A percentile compares a stretch with the other conserved stretches of the same genome.
phyloP scores from a whole-genome alignment of 2,797 vertebrate species.

The Caiman crocodilus region DNA sequence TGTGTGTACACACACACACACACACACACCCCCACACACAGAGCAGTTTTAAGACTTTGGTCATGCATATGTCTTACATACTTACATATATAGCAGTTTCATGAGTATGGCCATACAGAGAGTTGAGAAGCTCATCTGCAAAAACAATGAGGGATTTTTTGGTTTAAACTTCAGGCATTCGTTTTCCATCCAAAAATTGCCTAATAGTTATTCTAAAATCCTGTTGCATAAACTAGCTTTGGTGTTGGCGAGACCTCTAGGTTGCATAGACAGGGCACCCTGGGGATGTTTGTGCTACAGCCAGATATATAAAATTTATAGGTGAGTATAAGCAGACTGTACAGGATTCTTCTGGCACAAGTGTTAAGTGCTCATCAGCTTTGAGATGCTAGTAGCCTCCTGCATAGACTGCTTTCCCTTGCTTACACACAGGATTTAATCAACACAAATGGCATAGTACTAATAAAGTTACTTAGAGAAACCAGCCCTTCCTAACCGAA shows the following conservation, averaged over 20 bases:
- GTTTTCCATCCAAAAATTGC: background rate
- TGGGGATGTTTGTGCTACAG: too few species aligned
- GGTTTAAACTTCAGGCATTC: background rate
- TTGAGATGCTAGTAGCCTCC: background rate
- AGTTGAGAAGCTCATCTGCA: background rate
- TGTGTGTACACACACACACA: too few species aligned
- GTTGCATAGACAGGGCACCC: background rate
- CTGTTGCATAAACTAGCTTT: background rate
- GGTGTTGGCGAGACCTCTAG: background rate
- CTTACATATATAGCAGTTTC: too few species aligned
- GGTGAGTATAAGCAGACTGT: background rate
- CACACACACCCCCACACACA: too few species aligned
- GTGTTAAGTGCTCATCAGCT: background rate
- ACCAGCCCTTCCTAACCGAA: background rate
- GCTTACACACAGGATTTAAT: background rate
- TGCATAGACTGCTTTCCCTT: background rate
- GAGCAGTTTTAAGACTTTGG: too few species aligned
- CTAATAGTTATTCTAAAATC: background rate
- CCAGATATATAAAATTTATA: background rate
- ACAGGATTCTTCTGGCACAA: background rate
- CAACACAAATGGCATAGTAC: background rate
- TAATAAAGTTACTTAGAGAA: background rate
- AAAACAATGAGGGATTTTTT: background rate
- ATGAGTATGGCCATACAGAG: background rate
- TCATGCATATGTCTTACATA: too few species aligned